phyloP scores from a whole-genome alignment of 2,888 invertebrate genomes.

The Anarsia innoxiella region DNA sequence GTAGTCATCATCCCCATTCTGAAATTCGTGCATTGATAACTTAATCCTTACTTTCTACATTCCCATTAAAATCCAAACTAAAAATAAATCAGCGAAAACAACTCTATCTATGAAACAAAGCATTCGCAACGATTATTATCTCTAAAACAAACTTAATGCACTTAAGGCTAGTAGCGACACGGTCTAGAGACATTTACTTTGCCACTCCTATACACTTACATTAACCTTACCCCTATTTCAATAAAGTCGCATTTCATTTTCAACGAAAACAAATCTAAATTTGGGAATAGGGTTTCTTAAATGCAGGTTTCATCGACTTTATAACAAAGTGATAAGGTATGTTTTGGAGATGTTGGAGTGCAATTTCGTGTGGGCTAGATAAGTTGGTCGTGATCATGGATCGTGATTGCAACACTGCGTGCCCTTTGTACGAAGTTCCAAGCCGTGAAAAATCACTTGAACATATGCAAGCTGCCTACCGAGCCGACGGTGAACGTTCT shows the following conservation, averaged over 20 bases:
- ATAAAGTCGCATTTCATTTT: background rate
- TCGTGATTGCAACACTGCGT: constrained; percentile 74
- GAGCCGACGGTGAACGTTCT: constrained; percentile 44
- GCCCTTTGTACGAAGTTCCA: constrained; percentile 71
- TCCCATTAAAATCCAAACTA: constrained; percentile 29
- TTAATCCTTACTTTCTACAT: background rate
- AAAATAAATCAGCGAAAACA: constrained; percentile 70
- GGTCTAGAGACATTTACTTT: constrained; percentile 64
- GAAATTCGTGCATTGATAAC: no score
- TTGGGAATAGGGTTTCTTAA: background rate
- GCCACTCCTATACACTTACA: constrained; percentile 33
- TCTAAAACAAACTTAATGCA: constrained; percentile 73
- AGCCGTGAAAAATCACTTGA: constrained; percentile 74
- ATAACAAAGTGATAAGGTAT: constrained; percentile 31
- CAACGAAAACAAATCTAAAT: background rate
- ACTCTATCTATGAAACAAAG: constrained; percentile 72
- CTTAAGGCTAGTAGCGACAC: constrained; percentile 73
- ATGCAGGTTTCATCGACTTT: constrained; percentile 19
- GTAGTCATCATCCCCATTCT: no score
- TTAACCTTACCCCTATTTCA: no score
- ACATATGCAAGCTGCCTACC: constrained; percentile 62
- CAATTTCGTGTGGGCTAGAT: constrained; percentile 41
- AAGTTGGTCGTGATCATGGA: constrained; percentile 67
- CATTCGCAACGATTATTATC: constrained; percentile 73
- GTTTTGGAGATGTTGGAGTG: constrained; percentile 27